Evolutionary conservation across 2,797 vertebrate genomes (phyloP), one percentile per base, ranked within the genome.

Genomic region (Rhynchotus rufescens): DNA sequence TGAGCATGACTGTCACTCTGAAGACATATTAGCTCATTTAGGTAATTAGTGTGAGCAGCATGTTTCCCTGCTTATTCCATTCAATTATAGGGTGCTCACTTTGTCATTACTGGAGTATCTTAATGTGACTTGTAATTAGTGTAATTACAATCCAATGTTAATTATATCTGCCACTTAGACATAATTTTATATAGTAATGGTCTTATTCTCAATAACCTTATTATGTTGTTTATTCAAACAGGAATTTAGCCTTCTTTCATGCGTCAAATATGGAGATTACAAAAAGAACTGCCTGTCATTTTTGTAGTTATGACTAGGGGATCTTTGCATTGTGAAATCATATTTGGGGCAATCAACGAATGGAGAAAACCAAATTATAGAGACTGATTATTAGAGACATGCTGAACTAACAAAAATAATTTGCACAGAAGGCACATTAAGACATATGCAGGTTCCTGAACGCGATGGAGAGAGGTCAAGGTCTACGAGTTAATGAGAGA

Each of bases 41-140:
- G 97, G 97, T 98, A 98, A 98, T 98, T 98, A 98, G 97, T 96
- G 97, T 92, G 98, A 98, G 97, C 98, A 95, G 94, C 94, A 97
- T 98, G 98, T 98, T 98, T 97, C 98, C 98, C 98, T 98, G 98
- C 97, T 98, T 98, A 98, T 98, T 98, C 98, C 96, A 98, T 98
- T 98, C 98, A 98, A 98, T 98, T 98, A 98, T 97, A 98, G 97
- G 96, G 97, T 97, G 98, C 97, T 97, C 98, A 98, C 93, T 97
- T 97, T 98, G 97, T 98, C 98, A 98, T 98, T 98, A 98, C 98
- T 97, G 96, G 97, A 98, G 97, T 98, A 97, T 98, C 98, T 98
- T 99, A 98, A 99, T 98, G 98, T 98, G 98, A 98, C 98, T 98
- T 98, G 98, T 98, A 98, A 98, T 98, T 98, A 97, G 97, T 98